Evolutionary conservation across 2,113 vertebrate species (phyloP).

Genomic region (Himantopus leucocephalus): DNA sequence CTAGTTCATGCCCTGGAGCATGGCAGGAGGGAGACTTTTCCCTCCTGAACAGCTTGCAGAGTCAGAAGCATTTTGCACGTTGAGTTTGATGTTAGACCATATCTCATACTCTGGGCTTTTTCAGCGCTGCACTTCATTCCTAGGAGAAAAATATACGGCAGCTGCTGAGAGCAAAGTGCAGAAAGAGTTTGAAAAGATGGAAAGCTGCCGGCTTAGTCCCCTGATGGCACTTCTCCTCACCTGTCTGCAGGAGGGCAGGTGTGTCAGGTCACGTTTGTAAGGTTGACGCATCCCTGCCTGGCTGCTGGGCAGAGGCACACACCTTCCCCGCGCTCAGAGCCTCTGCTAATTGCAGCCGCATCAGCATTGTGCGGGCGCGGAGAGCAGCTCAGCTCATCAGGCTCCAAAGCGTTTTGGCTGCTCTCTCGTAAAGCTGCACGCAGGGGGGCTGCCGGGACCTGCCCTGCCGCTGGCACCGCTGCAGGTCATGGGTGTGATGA

Average conservation of each 20-base stretch:
- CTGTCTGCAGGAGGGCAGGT: not conserved
- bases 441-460: not conserved
- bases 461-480: too few relatives aligned
- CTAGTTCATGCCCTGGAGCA: not conserved
- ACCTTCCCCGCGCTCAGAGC: not conserved
- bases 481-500: not conserved
- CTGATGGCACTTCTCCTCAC: not conserved
- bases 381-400: not conserved
- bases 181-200: not conserved
- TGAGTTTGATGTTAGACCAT: not conserved
- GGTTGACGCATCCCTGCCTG: not conserved
- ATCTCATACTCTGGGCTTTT: not conserved
- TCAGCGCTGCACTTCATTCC: not conserved
- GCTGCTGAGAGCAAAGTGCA: not conserved
- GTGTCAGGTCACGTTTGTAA: not conserved
- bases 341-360: not conserved
- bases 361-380: fast-evolving
- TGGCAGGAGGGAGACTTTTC: not conserved
- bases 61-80: not conserved
- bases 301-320: not conserved
- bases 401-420: not conserved
- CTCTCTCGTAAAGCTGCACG: fast-evolving
- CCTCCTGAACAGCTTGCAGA: not conserved
- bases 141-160: not conserved
- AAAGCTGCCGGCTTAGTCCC: not conserved